phyloP scores from a whole-genome alignment of 2,888 invertebrate genomes.

The Oxyteleia sp. region DNA sequence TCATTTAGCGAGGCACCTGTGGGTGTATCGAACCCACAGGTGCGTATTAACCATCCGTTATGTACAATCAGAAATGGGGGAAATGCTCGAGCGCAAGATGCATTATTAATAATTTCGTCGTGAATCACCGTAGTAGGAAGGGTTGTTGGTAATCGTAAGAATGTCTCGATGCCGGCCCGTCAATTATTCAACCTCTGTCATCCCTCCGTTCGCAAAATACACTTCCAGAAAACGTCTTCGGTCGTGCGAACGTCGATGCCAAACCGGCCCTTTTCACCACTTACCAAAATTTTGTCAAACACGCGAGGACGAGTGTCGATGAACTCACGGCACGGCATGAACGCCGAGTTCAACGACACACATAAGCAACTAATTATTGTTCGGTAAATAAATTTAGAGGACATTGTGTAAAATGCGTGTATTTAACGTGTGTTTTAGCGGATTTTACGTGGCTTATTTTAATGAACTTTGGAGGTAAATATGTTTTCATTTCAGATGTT shows the following conservation, averaged over 20 bases:
- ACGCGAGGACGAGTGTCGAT: constrained; percentile 59
- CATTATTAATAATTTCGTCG: constrained; percentile 83
- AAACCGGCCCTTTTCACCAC: constrained; percentile 50
- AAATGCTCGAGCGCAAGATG: constrained; percentile 78
- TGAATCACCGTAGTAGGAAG: constrained; percentile 81
- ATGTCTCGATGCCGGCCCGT: constrained; percentile 82
- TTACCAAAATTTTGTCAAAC: constrained; percentile 62
- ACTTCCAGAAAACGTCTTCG: constrained; percentile 76
- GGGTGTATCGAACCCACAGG: constrained; percentile 68
- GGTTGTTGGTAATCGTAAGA: constrained; percentile 84
- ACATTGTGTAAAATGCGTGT: no score
- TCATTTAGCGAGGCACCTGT: constrained; percentile 70
- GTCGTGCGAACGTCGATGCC: constrained; percentile 31
- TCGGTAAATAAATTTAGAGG: no score
- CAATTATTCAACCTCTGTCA: constrained; percentile 85
- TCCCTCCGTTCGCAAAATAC: constrained; percentile 79
- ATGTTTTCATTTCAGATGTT: no score
- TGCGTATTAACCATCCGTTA: constrained; percentile 72
- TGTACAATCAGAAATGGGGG: constrained; percentile 81
- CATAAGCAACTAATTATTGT: constrained; percentile 20
- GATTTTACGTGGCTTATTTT: no score
- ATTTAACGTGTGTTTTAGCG: no score
- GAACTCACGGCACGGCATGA: constrained; percentile 40
- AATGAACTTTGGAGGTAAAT: no score
- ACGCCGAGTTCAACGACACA: constrained; percentile 40